Evolutionary conservation across 2,797 vertebrate species (phyloP).

Genomic region (Oreochromis grahami): DNA sequence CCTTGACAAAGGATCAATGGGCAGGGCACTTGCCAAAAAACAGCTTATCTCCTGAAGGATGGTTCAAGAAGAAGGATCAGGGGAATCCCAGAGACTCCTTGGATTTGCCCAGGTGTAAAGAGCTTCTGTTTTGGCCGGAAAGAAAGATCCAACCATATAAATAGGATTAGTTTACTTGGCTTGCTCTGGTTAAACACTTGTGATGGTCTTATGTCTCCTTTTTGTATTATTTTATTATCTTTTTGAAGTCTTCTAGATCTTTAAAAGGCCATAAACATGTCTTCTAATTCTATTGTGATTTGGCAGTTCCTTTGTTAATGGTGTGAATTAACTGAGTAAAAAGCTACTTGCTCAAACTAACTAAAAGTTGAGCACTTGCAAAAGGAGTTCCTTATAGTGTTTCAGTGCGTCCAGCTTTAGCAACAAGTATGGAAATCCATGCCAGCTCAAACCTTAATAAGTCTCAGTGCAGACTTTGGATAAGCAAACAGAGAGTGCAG

Average conservation of each 20-base stretch:
- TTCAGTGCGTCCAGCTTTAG: conserved; percentile 19
- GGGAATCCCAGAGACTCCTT: conserved; percentile 37
- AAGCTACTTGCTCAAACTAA: conserved; percentile 14
- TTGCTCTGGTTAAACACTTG: neutral
- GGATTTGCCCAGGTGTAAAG: conserved; percentile 46
- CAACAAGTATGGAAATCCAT: conserved; percentile 39
- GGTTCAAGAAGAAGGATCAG: conserved; percentile 36
- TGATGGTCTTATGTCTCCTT: neutral
- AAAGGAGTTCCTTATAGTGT: conserved; percentile 5
- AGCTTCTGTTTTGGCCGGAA: conserved; percentile 11
- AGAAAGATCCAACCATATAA: neutral
- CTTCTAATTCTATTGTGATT: neutral
- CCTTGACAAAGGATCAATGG: conserved; percentile 69
- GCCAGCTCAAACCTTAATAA: conserved; percentile 27
- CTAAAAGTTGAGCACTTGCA: conserved; percentile 20
- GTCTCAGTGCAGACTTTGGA: conserved; percentile 51
- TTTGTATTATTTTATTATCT: neutral
- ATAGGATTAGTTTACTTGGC: conserved; percentile 1
- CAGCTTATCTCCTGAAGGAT: conserved; percentile 60
- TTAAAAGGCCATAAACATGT: neutral
- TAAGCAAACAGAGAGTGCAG: conserved; percentile 63
- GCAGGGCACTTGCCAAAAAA: conserved; percentile 41
- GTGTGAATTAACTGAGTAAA: conserved; percentile 2
- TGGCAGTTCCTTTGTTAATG: neutral
- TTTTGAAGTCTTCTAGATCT: neutral